Evolutionary conservation across 2,113 vertebrate genomes (phyloP), one percentile per base, ranked within the genome.

Genomic region (Cariama cristata): DNA sequence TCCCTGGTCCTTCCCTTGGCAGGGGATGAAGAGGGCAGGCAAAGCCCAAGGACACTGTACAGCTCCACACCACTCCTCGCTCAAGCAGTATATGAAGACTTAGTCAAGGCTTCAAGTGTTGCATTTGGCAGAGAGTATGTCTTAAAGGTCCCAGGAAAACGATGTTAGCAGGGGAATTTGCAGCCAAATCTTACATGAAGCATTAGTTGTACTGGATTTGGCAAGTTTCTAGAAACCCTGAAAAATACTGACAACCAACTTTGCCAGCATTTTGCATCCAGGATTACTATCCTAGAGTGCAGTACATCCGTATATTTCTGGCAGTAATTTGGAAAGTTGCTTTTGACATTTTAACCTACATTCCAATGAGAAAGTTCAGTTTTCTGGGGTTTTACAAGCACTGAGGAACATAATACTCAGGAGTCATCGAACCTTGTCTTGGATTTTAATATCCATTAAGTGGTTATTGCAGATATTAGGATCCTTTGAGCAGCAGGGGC

Each of bases 301-400:
- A 68, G 8, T 49, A 35, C 79, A 26, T 50, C 49, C 49, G 30
- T 83, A 13, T 79, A 79, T 28, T 88, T 79, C 44, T 76, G 44
- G 38, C 28, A 87, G 38, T 62, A 85, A 87, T 82, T 73, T 92
- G n/a, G 35, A 73, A 93, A 94, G 44, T 55, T 93, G 14, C 0
- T 1, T 83, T 91, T 95, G 66, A 92, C 44, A 66, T 87, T 96
- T 97, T 87, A 94, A 75, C 63, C 67, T 85, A 79, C 28, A 71
- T 82, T 96, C 68, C 52, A 45, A 55, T 38, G 24, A 45, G 68
- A 55, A 95, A 73, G 35, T 81, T 89, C 32, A 8, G 9, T 72
- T 93, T 96, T 83, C 58, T 82, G 24, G 42, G 32, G 9, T 79
- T 93, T 93, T 68, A 56, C 56, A 92, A 86, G 69, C 0, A 0